phyloP scores from a whole-genome alignment of 2,888 invertebrate species.

The Epirrhoe tristata region DNA sequence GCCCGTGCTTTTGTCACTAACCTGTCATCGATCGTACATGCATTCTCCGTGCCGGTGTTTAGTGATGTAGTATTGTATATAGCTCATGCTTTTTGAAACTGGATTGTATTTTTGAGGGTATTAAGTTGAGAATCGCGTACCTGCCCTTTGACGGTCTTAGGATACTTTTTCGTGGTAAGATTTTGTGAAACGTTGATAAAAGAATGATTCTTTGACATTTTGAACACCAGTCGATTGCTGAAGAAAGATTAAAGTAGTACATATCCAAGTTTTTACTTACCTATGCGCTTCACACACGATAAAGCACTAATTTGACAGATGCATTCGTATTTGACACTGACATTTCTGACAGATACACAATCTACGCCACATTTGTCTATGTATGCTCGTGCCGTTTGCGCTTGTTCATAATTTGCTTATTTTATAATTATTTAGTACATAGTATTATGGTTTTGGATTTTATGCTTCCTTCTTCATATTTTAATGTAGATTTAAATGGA shows the following conservation, averaged over 20 bases:
- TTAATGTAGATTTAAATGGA: conserved; percentile 25
- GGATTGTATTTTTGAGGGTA: conserved; percentile 5
- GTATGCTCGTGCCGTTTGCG: conserved; percentile 55
- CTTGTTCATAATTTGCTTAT: conserved; percentile 46
- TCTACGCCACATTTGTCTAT: conserved; percentile 29
- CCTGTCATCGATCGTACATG: conserved; percentile 41
- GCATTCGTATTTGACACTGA: conserved; percentile 31
- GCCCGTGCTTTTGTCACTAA: conserved; percentile 65
- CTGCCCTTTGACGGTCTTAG: conserved; percentile 15
- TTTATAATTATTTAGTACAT: conserved; percentile 34
- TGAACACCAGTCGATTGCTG: background rate
- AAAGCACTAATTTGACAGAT: conserved; percentile 27
- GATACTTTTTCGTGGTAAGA: conserved; percentile 17
- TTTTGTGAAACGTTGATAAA: conserved; percentile 22
- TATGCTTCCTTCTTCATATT: conserved; percentile 16
- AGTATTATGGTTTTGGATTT: conserved; percentile 28
- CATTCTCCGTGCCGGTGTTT: conserved; percentile 33
- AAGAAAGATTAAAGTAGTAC: background rate
- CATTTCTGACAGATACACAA: conserved; percentile 33
- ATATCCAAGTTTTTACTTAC: conserved; percentile 7
- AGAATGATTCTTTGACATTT: background rate
- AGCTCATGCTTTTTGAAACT: conserved; percentile 27
- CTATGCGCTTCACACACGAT: conserved; percentile 16
- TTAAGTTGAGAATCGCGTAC: conserved; percentile 23
- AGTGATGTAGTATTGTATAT: conserved; percentile 28